These are phyloP conservation scores for Cichlasoma orientale DNA, from an alignment of 2,797 vertebrate species.

Conservation along the genomic window DNA sequence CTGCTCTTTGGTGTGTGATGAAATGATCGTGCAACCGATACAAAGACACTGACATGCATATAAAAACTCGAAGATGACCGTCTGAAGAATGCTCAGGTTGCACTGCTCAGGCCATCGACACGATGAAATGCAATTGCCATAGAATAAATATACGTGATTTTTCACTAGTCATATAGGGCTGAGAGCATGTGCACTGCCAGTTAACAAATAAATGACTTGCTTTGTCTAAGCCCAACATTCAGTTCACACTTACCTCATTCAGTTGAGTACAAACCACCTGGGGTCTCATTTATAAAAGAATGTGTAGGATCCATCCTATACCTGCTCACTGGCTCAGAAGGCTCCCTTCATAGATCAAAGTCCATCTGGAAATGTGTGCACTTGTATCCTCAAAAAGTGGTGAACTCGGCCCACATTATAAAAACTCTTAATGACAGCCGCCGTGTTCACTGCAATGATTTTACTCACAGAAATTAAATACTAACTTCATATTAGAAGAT, in stretches of 20 bases:
- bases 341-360: neutral
- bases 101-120: neutral
- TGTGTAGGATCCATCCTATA: neutral
- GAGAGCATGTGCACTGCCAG: neutral
- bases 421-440: neutral
- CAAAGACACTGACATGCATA: constrained; percentile 1
- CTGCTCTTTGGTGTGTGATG: constrained; percentile 40
- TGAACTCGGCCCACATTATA: neutral
- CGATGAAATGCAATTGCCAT: constrained; percentile 49
- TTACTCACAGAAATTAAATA: too few species aligned
- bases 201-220: neutral
- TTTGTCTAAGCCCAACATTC: too few species aligned
- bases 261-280: neutral
- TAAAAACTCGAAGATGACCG: neutral
- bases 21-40: constrained; percentile 38
- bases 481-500: too few species aligned
- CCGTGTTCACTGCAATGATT: too few species aligned
- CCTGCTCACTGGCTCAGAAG: neutral
- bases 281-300: neutral
- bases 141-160: neutral
- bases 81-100: neutral
- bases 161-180: neutral
- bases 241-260: neutral
- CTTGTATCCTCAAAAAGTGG: neutral
- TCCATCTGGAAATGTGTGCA: neutral